Evolutionary conservation across 2,113 vertebrate genomes (phyloP).

Genomic region (Bos indicus): DNA sequence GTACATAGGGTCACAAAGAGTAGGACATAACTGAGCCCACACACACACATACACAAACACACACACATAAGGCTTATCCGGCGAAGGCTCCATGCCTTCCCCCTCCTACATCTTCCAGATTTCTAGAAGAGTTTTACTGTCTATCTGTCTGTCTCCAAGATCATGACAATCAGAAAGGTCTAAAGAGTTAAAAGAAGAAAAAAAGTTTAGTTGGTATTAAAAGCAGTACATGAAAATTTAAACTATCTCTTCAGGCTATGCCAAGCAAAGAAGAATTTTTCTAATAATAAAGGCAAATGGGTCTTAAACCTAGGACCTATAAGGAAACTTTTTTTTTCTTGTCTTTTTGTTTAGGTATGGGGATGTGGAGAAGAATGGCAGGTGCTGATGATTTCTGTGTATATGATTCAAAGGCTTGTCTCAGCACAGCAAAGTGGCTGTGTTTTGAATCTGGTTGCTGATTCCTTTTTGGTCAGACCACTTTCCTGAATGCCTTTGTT

Average conservation of each 20-base stretch:
- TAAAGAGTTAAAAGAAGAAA: slow-evolving; percentile 14
- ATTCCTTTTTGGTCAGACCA: background rate
- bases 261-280: background rate
- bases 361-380: background rate
- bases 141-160: background rate
- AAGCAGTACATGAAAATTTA: background rate
- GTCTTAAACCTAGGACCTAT: background rate
- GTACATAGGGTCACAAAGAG: background rate
- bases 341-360: background rate
- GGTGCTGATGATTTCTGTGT: background rate
- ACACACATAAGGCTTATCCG: background rate
- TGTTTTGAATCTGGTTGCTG: background rate
- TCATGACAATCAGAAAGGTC: background rate
- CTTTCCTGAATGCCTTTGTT: background rate
- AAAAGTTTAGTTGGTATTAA: background rate
- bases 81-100: background rate
- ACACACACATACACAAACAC: background rate
- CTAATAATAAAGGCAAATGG: background rate
- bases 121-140: slow-evolving; percentile 8
- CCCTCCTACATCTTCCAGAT: background rate
- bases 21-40: background rate
- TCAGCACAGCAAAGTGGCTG: background rate
- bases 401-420: background rate
- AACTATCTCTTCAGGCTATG: background rate
- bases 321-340: background rate